phyloP scores from a whole-genome alignment of 2,797 vertebrate species.

The Cheirogaleus major region DNA sequence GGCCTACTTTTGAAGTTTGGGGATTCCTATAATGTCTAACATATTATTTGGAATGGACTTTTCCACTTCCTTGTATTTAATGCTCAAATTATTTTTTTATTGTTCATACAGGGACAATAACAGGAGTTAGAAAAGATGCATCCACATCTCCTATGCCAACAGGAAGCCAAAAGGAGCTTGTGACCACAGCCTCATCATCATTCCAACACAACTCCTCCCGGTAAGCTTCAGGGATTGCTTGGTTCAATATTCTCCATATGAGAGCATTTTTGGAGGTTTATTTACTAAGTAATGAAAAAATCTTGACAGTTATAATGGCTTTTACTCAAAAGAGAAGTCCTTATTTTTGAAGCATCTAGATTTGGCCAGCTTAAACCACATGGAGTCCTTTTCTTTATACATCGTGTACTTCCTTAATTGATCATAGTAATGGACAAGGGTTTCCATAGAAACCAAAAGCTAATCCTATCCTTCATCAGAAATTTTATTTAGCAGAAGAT shows the following conservation, averaged over 20 bases:
- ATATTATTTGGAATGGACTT: background rate
- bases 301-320: conserved; percentile 31
- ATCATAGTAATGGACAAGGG: conserved; percentile 79
- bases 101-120: conserved; percentile 80
- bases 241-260: conserved; percentile 66
- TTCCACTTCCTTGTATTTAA: conserved; percentile 44
- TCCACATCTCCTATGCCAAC: conserved; percentile 86
- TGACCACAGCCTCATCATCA: conserved; percentile 66
- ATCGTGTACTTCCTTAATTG: conserved; percentile 77
- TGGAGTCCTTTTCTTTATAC: conserved; percentile 77
- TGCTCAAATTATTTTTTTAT: conserved; percentile 57
- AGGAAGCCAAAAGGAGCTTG: conserved; percentile 71
- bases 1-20: background rate
- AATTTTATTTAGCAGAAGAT: conserved; percentile 82
- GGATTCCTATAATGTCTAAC: conserved; percentile 19
- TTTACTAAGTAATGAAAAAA: conserved; percentile 63
- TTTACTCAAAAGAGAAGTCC: background rate
- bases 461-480: conserved; percentile 80
- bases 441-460: conserved; percentile 76
- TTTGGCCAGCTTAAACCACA: conserved; percentile 74
- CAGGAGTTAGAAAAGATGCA: conserved; percentile 85
- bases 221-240: conserved; percentile 84
- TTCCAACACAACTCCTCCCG: conserved; percentile 81
- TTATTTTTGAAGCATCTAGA: conserved; percentile 10
- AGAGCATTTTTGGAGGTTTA: conserved; percentile 59